Evolutionary conservation across 1,140 invertebrate species (phyloP).

Genomic region (Plectrocnemia conspersa): DNA sequence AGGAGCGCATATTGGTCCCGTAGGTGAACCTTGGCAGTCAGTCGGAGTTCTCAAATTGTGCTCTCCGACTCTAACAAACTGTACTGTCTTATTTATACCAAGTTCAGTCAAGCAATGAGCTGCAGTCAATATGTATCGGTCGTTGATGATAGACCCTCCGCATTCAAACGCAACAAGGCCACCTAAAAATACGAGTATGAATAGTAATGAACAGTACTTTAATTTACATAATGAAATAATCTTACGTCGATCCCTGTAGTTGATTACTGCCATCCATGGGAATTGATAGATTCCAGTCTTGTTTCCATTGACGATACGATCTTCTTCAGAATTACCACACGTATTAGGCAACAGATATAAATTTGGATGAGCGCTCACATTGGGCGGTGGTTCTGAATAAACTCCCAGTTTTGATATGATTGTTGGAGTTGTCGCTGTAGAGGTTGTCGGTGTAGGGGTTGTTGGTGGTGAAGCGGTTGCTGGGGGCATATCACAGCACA

Average conservation of each 20-base stretch:
- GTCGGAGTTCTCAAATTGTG: slow-evolving; percentile 52
- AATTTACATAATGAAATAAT: too few species aligned
- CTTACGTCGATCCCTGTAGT: slow-evolving; percentile 51
- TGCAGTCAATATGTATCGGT: slow-evolving; percentile 64
- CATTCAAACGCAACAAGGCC: slow-evolving; percentile 53
- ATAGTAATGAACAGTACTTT: too few species aligned
- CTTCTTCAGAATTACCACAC: slow-evolving; percentile 38
- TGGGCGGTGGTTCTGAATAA: not conserved
- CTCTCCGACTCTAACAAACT: slow-evolving; percentile 59
- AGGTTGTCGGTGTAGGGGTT: not conserved
- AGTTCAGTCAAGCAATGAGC: slow-evolving; percentile 61
- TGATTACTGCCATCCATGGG: slow-evolving; percentile 63
- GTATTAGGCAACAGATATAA: not conserved
- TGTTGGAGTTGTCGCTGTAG: not conserved
- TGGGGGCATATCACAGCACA: not conserved
- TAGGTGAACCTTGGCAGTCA: slow-evolving; percentile 55
- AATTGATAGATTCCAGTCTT: slow-evolving; percentile 56
- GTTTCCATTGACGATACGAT: slow-evolving; percentile 55
- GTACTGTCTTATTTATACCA: slow-evolving; percentile 37
- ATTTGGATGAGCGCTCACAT: not conserved
- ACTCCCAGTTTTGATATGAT: not conserved
- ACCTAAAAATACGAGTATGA: too few species aligned
- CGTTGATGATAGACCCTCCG: slow-evolving; percentile 61
- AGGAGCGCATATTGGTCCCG: slow-evolving; percentile 50
- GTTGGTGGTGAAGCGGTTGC: not conserved